Evolutionary conservation across 2,797 vertebrate species (phyloP), one percentile per base, ranked within the genome.

Genomic region (Chiloscyllium punctatum): DNA sequence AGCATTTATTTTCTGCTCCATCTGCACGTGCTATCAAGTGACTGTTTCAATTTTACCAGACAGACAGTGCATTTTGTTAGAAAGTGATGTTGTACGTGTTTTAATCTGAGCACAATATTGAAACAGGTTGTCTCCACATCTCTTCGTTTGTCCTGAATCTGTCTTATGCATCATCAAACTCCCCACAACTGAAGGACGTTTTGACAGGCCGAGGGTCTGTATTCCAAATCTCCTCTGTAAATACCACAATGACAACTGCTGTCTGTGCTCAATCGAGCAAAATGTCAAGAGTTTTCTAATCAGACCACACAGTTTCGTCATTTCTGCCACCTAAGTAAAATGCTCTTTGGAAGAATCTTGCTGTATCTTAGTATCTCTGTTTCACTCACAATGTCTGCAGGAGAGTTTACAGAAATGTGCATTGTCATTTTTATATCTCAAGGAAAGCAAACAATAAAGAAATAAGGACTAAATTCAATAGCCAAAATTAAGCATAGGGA

Each of bases 141-240:
- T 37, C 94, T 95, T 72, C 42, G 4, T 33, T 21, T 77, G 94
- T 95, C 69, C 94, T 77, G 69, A 95, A 95, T 95, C 94, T 95
- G 94, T 95, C 94, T 94, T 77, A 74, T 77, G 94, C 48, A 95
- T 74, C 94, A 95, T 95, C 94, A 95, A 95, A 72, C 69, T 77
- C 94, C 71, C 71, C 72, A 57, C 69, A 74, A 71, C 48, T 95
- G 94, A 95, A 95, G 94, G 94, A 92, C 90, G 37, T 53, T 95
- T 77, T 95, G 94, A 95, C 94, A 95, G 94, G 42, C 94, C 18
- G 71, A 30, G 71, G 15, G 42, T 95, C 71, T 95, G 94, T 95
- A 77, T 95, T 95, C 48, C 94, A 95, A 95, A 77, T 95, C 94
- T 74, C 94, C 71, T n/a, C 94, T 95, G 94, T 95, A 95, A 95